These are phyloP conservation scores for Carassius gibelio DNA, from an alignment of 2,113 vertebrate genomes.

Conservation along the genomic window DNA sequence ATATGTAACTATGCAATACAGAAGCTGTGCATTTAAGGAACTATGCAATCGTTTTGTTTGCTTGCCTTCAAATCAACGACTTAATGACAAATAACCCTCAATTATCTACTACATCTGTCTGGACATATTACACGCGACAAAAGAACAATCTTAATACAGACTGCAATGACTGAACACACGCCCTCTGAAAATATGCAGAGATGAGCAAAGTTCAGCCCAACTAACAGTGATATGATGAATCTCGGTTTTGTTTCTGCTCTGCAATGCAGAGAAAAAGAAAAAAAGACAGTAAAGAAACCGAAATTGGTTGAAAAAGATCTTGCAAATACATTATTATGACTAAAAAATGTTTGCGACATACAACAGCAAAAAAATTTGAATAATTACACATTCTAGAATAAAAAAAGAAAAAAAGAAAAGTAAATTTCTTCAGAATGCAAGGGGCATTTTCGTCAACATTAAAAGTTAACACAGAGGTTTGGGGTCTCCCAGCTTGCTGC, in stretches of 20 bases:
- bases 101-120: not conserved
- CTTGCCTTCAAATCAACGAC: not conserved
- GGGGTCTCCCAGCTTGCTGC: slow-evolving; percentile 38
- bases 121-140: not conserved
- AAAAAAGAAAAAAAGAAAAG: not conserved
- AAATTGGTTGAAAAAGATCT: not conserved
- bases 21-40: not conserved
- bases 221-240: slow-evolving; percentile 7
- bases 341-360: not conserved
- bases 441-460: not conserved
- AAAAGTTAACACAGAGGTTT: slow-evolving; percentile 14
- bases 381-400: not conserved
- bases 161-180: slow-evolving; percentile 2
- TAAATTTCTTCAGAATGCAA: slow-evolving; percentile 1
- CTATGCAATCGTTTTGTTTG: not conserved
- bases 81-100: not conserved
- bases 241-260: not conserved
- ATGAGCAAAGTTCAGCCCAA: slow-evolving; percentile 15
- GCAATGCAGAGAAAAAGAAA: not conserved
- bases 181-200: slow-evolving; percentile 18
- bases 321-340: not conserved
- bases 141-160: not conserved
- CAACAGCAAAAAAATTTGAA: not conserved
- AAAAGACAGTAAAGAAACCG: not conserved
- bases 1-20: not conserved